Conservation (phyloP, 2,888 invertebrate species). For the Sisyra nigra region DNA sequence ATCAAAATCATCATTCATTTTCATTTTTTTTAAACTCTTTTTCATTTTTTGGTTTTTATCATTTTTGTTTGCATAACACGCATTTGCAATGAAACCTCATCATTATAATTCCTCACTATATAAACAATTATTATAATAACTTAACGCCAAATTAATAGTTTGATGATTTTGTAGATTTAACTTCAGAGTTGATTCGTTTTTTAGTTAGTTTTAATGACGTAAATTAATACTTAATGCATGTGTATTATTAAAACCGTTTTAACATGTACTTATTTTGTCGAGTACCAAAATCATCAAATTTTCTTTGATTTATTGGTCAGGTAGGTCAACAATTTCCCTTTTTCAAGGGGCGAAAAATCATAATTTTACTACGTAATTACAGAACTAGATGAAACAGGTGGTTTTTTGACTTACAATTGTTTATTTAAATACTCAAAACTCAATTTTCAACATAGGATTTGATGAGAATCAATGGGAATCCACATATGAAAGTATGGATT, state of each 20-base stretch:
- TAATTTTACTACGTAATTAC: too few species aligned
- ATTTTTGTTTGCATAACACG: neutral
- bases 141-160: neutral
- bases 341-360: neutral
- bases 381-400: too few species aligned
- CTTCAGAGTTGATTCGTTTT: neutral
- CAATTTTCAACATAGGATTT: too few species aligned
- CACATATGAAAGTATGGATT: too few species aligned
- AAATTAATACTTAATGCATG: neutral
- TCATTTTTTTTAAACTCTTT: neutral
- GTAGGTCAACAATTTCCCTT: neutral
- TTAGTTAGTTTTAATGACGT: neutral
- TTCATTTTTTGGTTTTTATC: neutral
- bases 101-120: too few species aligned
- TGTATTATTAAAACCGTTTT: neutral
- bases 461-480: too few species aligned
- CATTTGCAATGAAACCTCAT: too few species aligned
- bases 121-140: too few species aligned
- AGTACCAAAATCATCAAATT: neutral
- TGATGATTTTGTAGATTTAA: slow-evolving; percentile 4
- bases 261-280: neutral
- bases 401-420: too few species aligned
- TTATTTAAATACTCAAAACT: too few species aligned
- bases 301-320: neutral
- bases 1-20: slow-evolving; percentile 5